Percentiles rank a stretch among this genome's conserved stretches.
Conservation (phyloP, 2,113 vertebrate species). For the Okapia johnstoni region DNA sequence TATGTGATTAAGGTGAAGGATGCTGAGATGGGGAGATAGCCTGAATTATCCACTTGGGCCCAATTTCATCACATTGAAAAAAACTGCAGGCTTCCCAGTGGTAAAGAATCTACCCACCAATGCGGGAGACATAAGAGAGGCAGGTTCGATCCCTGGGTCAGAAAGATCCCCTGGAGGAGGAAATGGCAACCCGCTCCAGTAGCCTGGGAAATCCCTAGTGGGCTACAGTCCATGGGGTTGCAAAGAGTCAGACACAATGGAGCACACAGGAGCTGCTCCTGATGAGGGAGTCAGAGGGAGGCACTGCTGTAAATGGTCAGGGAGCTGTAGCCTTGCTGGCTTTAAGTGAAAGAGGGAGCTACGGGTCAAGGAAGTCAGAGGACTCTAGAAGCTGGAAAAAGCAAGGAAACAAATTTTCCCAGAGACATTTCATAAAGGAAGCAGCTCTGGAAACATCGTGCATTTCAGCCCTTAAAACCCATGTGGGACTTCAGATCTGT, state of each 20-base stretch:
- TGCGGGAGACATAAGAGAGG: background rate
- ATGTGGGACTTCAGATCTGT: background rate
- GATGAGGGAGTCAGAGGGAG: background rate
- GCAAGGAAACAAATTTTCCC: background rate
- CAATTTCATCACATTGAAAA: background rate
- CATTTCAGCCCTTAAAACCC: background rate
- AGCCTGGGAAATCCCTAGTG: background rate
- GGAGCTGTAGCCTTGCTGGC: rapidly evolving
- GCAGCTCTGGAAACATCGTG: rapidly evolving
- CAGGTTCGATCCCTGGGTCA: background rate
- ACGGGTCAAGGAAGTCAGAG: background rate
- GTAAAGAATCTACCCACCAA: background rate
- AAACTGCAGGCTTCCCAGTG: background rate
- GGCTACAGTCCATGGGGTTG: background rate
- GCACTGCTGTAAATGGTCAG: rapidly evolving
- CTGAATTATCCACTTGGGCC: rapidly evolving
- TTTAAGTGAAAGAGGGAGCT: too few species aligned
- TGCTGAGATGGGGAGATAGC: background rate
- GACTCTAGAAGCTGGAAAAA: background rate
- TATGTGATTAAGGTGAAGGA: background rate
- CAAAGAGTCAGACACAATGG: background rate
- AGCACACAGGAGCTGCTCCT: background rate
- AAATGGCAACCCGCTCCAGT: background rate
- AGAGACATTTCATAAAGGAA: background rate
- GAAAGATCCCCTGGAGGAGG: background rate